phyloP scores from a whole-genome alignment of 2,113 vertebrate species.

The Microcebus jonahi region DNA sequence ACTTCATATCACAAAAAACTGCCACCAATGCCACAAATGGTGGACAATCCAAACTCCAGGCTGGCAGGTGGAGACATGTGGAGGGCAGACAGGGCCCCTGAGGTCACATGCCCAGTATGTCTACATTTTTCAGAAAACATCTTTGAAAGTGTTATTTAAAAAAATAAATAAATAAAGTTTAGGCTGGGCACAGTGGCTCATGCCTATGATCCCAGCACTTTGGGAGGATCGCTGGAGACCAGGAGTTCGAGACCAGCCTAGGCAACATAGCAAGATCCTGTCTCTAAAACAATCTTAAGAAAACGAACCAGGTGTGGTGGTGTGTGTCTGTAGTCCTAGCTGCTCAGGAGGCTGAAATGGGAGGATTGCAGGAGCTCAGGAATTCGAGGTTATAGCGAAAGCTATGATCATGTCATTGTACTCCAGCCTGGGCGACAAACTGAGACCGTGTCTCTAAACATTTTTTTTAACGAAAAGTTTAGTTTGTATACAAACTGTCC shows the following conservation, averaged over 20 bases:
- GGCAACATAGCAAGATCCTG: too few relatives aligned
- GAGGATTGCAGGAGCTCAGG: background rate
- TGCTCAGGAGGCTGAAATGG: too few relatives aligned
- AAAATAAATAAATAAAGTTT: background rate
- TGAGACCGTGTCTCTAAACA: background rate
- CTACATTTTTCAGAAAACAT: background rate
- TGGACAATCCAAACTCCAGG: background rate
- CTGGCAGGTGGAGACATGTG: background rate
- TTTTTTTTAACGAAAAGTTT: background rate
- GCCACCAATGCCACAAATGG: background rate
- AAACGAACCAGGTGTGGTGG: too few relatives aligned
- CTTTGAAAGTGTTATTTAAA: background rate
- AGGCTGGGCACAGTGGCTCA: background rate
- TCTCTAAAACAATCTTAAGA: too few relatives aligned
- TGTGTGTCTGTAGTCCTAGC: too few relatives aligned
- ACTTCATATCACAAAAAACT: background rate
- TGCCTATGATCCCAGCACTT: background rate
- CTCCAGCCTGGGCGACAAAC: background rate
- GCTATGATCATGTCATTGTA: too few relatives aligned
- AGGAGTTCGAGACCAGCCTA: background rate
- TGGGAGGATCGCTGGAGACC: background rate
- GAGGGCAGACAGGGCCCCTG: too few relatives aligned
- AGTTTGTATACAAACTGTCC: background rate
- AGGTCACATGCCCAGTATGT: background rate
- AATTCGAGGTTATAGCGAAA: background rate